Conservation (phyloP, 2,888 invertebrate species). For the Drosophila neoperkinsi region DNA sequence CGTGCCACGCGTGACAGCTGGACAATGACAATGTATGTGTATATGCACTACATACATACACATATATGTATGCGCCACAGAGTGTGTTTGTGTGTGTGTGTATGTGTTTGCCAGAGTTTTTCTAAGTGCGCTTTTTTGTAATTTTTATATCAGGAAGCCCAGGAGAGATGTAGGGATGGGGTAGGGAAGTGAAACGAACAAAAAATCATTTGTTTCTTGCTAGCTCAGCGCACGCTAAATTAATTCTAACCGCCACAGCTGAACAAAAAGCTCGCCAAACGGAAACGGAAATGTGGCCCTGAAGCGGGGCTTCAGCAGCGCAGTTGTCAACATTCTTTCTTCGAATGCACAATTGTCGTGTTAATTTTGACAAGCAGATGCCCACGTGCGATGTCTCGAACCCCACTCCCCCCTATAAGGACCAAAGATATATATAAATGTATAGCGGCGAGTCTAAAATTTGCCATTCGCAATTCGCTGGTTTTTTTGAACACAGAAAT, state of each 20-base stretch:
- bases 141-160: constrained; percentile 65
- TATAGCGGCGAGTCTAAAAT: constrained; percentile 45
- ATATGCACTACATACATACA: constrained; percentile 8
- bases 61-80: background rate
- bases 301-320: constrained; percentile 50
- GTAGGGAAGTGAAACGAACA: constrained; percentile 32
- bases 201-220: constrained; percentile 78
- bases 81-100: constrained; percentile 19
- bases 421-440: constrained; percentile 14
- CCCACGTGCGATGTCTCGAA: constrained; percentile 60
- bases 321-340: constrained; percentile 60
- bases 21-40: constrained; percentile 69
- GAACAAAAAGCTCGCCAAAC: constrained; percentile 72
- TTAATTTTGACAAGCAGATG: constrained; percentile 79
- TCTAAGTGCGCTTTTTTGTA: constrained; percentile 59
- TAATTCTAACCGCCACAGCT: constrained; percentile 67
- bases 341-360: constrained; percentile 71
- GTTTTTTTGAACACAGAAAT: constrained; percentile 41
- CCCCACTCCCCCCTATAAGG: background rate
- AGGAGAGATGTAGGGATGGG: constrained; percentile 5
- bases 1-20: constrained; percentile 77
- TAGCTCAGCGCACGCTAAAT: constrained; percentile 78
- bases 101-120: constrained; percentile 33
- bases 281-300: constrained; percentile 79
- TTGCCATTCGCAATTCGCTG: constrained; percentile 43